These are phyloP conservation scores for Bombylius major DNA, from an alignment of 2,888 invertebrate genomes.

Conservation along the genomic window DNA sequence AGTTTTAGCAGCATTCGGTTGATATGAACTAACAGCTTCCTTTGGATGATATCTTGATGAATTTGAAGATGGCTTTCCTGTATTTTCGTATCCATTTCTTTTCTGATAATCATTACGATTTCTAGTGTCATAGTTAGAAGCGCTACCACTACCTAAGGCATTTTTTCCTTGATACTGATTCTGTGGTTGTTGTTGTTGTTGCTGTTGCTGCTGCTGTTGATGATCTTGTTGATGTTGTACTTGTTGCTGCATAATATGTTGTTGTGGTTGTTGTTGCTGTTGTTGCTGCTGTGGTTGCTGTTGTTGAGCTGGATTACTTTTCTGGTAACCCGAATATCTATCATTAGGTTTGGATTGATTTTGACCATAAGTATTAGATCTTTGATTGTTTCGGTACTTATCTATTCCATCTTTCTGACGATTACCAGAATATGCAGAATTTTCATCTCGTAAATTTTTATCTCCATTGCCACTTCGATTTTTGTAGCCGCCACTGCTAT, in stretches of 20 bases:
- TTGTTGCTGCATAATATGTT: not conserved
- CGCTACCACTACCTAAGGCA: conserved; percentile 4
- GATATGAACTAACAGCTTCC: conserved; percentile 8
- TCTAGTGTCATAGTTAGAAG: not conserved
- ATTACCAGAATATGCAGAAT: not conserved
- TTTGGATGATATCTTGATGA: conserved; percentile 5
- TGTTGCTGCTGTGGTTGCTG: no score
- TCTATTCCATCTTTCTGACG: not conserved
- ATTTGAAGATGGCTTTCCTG: not conserved
- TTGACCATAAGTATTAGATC: not conserved
- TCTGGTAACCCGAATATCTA: conserved; percentile 5
- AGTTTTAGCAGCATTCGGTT: conserved; percentile 8
- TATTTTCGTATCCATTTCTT: conserved; percentile 1
- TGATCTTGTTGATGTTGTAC: not conserved
- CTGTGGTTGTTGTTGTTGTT: conserved; percentile 3
- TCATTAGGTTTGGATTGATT: conserved; percentile 2
- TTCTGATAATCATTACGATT: conserved; percentile 1
- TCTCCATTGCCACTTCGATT: not conserved
- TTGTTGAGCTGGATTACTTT: not conserved
- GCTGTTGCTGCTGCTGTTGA: not conserved
- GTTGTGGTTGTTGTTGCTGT: not conserved
- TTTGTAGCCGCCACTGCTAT: not conserved
- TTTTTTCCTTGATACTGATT: conserved; percentile 11
- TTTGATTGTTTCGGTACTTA: conserved; percentile 1
- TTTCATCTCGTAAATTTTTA: not conserved